Conservation (phyloP, 2,888 invertebrate species). For the Agrotis clavis region DNA sequence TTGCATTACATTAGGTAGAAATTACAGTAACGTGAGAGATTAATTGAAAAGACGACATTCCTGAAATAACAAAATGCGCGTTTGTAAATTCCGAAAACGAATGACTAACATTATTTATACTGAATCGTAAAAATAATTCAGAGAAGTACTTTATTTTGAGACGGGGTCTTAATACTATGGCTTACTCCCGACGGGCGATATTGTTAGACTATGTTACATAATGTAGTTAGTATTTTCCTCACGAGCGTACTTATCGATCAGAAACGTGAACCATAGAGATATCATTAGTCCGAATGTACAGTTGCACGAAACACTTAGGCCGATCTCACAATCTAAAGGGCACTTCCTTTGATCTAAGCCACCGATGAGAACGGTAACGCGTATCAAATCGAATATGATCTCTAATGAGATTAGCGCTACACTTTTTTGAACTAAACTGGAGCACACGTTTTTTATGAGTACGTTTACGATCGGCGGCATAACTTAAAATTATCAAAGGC, state of each 20-base stretch:
- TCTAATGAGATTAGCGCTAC: conserved; percentile 78
- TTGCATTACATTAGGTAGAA: conserved; percentile 36
- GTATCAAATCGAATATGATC: conserved; percentile 80
- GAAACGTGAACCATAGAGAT: conserved; percentile 88
- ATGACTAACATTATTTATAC: conserved; percentile 35
- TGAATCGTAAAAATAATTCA: conserved; percentile 33
- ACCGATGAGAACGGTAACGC: conserved; percentile 75
- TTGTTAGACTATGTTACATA: conserved; percentile 35
- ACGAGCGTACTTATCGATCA: conserved; percentile 83
- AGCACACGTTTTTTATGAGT: conserved; percentile 74
- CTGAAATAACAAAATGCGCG: conserved; percentile 34
- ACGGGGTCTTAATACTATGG: neutral
- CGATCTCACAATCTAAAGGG: conserved; percentile 79
- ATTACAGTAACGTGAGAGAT: conserved; percentile 34
- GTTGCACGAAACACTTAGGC: conserved; percentile 84
- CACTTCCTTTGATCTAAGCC: conserved; percentile 78
- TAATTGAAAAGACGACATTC: conserved; percentile 56
- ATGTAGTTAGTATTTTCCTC: conserved; percentile 69
- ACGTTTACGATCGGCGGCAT: conserved; percentile 81
- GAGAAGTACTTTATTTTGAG: conserved; percentile 26
- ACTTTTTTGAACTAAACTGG: conserved; percentile 75
- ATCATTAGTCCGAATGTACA: conserved; percentile 85
- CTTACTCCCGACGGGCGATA: conserved; percentile 8
- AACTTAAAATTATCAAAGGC: conserved; percentile 81
- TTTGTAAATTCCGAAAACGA: conserved; percentile 51